A percentile compares a stretch with the other conserved stretches of the same genome.
phyloP scores from a whole-genome alignment of 1,140 invertebrate genomes.

The Philaenus spumarius region DNA sequence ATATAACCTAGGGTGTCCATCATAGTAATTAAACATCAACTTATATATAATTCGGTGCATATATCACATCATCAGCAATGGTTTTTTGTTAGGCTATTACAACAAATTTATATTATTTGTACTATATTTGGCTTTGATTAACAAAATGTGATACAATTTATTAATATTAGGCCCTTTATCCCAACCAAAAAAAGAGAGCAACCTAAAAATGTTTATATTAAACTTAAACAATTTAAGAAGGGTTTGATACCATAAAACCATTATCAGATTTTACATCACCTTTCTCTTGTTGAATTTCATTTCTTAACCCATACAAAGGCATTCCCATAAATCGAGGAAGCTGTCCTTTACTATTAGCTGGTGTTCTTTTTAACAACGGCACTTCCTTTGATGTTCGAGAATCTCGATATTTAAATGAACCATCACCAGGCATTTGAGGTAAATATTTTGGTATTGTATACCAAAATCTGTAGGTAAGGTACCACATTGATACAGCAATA shows the following conservation, averaged over 20 bases:
- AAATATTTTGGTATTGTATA: constrained; percentile 54
- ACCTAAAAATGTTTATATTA: too few species aligned
- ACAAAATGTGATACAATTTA: too few species aligned
- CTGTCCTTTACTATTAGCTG: constrained; percentile 35
- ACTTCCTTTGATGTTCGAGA: constrained; percentile 36
- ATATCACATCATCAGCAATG: too few species aligned
- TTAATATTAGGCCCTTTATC: too few species aligned
- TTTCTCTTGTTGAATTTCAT: constrained; percentile 16
- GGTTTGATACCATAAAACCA: not conserved
- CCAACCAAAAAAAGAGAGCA: too few species aligned
- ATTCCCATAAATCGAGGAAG: constrained; percentile 69
- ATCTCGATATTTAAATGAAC: constrained; percentile 69
- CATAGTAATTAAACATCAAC: too few species aligned
- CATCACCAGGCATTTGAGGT: constrained; percentile 67
- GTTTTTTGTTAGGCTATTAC: too few species aligned
- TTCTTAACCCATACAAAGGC: constrained; percentile 48
- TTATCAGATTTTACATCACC: constrained; percentile 1
- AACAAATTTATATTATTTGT: too few species aligned
- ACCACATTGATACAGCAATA: constrained; percentile 84
- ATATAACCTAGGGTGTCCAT: too few species aligned
- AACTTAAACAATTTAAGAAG: not conserved
- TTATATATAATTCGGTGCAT: too few species aligned
- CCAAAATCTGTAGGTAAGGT: constrained; percentile 81
- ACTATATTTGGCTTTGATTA: too few species aligned
- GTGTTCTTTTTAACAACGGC: constrained; percentile 25